Percentiles rank a stretch among this genome's conserved stretches.
Evolutionary conservation across 2,888 invertebrate species (phyloP).

Genomic region (Netelia melanura): DNA sequence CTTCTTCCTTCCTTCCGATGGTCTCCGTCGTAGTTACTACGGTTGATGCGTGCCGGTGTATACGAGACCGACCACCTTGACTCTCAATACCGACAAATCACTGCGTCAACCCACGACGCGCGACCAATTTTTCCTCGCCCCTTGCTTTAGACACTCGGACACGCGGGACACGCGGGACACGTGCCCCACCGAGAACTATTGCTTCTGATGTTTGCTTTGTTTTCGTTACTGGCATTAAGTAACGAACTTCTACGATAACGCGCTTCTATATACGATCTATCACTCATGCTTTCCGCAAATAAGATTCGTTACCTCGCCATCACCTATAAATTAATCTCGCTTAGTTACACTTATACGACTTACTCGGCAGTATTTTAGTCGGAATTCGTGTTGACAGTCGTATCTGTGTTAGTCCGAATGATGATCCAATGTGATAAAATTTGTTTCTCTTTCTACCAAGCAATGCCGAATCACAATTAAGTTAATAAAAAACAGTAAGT

Average conservation of each 20-base stretch:
- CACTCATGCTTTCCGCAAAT: too few species aligned
- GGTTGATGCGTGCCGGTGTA: conserved; percentile 54
- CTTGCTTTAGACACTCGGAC: conserved; percentile 75
- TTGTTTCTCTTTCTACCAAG: too few species aligned
- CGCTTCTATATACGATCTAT: background rate
- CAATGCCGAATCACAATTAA: too few species aligned
- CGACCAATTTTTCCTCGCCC: conserved; percentile 79
- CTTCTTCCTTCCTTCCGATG: conserved; percentile 68
- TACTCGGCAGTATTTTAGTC: too few species aligned
- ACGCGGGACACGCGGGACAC: background rate
- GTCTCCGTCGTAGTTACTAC: conserved; percentile 64
- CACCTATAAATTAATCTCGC: background rate
- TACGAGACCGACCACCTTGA: conserved; percentile 54
- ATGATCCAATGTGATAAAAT: too few species aligned
- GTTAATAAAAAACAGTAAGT: too few species aligned
- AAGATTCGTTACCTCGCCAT: conserved; percentile 19
- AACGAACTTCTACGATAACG: conserved; percentile 4
- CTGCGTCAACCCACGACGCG: conserved; percentile 78
- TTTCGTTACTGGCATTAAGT: conserved; percentile 18
- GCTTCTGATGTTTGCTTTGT: conserved; percentile 10
- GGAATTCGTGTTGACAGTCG: too few species aligned
- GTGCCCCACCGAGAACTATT: conserved; percentile 24
- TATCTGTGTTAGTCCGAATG: too few species aligned
- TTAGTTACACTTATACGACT: background rate
- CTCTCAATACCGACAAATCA: conserved; percentile 79